These are phyloP conservation scores for Tetramorium bicarinatum DNA, from an alignment of 2,888 invertebrate genomes.

Conservation along the genomic window DNA sequence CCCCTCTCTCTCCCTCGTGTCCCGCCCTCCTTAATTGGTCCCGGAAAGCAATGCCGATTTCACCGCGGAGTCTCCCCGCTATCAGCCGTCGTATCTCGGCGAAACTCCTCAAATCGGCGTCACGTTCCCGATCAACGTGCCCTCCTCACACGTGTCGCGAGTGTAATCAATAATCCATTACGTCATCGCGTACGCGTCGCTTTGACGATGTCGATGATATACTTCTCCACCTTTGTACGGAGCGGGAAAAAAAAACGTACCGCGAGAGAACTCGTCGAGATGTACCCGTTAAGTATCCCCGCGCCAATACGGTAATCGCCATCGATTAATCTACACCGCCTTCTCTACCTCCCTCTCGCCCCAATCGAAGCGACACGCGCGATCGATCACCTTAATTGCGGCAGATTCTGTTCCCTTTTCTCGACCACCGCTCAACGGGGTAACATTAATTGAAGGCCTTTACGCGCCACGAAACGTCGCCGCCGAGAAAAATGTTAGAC, in stretches of 20 bases:
- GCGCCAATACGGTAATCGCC: conserved; percentile 27
- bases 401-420: conserved; percentile 57
- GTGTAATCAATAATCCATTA: neutral
- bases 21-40: conserved; percentile 46
- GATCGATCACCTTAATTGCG: conserved; percentile 62
- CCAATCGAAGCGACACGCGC: conserved; percentile 49
- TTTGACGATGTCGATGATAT: too few species aligned
- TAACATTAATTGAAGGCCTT: conserved; percentile 57
- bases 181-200: too few species aligned
- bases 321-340: conserved; percentile 30
- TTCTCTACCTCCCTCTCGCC: too few species aligned
- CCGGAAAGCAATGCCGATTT: conserved; percentile 8
- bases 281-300: conserved; percentile 12
- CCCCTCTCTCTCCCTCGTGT: too few species aligned
- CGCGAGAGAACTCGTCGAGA: conserved; percentile 13
- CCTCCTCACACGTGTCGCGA: conserved; percentile 17
- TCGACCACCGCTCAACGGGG: conserved; percentile 43
- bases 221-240: neutral
- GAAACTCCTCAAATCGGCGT: conserved; percentile 51
- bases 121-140: conserved; percentile 7
- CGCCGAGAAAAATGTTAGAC: conserved; percentile 39
- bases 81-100: conserved; percentile 63
- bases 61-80: neutral
- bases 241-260: neutral
- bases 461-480: conserved; percentile 9